Evolutionary conservation across 2,113 vertebrate species (phyloP), one percentile per base, ranked within the genome.

Genomic region (Cettia cetti): DNA sequence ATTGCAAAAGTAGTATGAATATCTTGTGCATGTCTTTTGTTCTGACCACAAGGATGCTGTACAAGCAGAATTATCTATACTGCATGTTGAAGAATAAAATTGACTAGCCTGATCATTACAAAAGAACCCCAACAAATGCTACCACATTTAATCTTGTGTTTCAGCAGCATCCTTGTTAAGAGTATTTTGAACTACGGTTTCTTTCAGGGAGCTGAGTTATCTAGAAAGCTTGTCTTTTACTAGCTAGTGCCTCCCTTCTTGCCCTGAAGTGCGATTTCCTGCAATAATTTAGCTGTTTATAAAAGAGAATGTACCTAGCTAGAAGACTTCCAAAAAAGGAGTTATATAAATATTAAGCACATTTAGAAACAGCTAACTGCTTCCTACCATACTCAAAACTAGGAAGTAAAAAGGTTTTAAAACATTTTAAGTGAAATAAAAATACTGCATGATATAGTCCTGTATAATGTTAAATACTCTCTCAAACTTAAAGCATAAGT

Each of bases 401-500:
- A 91, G 54, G 89, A 95, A 86, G 72, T 76, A 95, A 82, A 71
- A 65, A 44, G 84, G 23, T 80, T 82, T 88, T 75, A 54, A 66
- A 94, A 15, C 7, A 61, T 86, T 95, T 93, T 22, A 61, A 94
- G 88, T 94, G 77, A 96, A 86, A 97, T 72, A 96, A 94, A 98
- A 97, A 97, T 94, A 98, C 96, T 96, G 95, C 88, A 94, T 95
- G 96, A 95, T 50, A 83, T 94, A 97, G 81, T 94, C 74, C 56
- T 69, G 45, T 74, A 96, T 96, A 96, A 96, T 90, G 93, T 97
- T 97, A 98, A 94, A 96, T 92, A 89, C 66, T 94, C 94, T 93
- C 94, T 91, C 45, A 65, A 45, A 92, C 87, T 96, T 98, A 98
- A 98, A 98, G 97, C 97, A 79, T 83, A 95, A 96, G 92, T 91